Percentiles rank a stretch among this genome's conserved stretches.
These are phyloP conservation scores for Seriola rivoliana DNA, from an alignment of 2,113 vertebrate species.

Conservation along the genomic window DNA sequence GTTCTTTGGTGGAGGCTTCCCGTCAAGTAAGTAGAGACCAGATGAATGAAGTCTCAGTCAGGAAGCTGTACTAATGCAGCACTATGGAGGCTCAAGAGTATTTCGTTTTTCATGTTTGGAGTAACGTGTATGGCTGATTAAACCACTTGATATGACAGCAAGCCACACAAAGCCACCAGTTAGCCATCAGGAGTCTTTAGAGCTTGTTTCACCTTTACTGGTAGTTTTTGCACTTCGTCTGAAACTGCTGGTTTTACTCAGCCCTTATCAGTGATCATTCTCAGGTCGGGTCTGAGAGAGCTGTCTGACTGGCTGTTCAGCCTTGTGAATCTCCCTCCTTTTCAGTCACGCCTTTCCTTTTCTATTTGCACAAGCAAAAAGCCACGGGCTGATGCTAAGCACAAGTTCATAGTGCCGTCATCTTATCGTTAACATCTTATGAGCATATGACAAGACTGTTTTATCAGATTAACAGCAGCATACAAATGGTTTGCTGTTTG, in stretches of 20 bases:
- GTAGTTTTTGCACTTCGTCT: not conserved
- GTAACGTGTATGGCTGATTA: not conserved
- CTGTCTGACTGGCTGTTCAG: conserved; percentile 6
- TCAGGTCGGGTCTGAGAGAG: not conserved
- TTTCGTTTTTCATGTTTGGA: not conserved
- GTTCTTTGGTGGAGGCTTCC: conserved; percentile 98
- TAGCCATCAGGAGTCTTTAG: too few relatives aligned
- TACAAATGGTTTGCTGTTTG: not conserved
- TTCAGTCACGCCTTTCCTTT: not conserved
- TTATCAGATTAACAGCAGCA: not conserved
- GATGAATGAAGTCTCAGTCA: not conserved
- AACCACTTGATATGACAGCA: not conserved
- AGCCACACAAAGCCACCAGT: not conserved
- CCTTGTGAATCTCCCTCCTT: not conserved
- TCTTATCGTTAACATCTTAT: not conserved
- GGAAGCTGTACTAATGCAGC: not conserved
- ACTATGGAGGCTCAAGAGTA: not conserved
- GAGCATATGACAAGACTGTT: not conserved
- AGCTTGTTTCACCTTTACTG: not conserved
- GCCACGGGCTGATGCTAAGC: not conserved
- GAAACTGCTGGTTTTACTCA: not conserved
- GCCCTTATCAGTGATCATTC: not conserved
- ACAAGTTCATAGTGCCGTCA: not conserved
- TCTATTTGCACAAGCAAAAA: not conserved
- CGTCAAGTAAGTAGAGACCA: conserved; percentile 88